Conservation (phyloP, 2,888 invertebrate genomes). For the Drosophila nr. medialis region DNA sequence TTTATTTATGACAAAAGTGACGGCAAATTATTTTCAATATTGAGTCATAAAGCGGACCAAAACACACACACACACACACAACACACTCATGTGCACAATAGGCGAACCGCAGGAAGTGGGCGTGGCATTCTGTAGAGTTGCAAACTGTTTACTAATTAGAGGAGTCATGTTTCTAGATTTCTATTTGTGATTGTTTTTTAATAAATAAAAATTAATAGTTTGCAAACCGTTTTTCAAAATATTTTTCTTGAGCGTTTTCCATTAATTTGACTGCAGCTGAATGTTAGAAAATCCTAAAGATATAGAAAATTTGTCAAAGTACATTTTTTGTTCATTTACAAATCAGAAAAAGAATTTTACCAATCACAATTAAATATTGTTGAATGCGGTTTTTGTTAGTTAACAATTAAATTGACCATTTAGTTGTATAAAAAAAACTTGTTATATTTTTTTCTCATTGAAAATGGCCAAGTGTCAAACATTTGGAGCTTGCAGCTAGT, state of each 20-base stretch:
- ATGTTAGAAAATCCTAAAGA: neutral
- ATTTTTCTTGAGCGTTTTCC: neutral
- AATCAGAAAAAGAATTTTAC: neutral
- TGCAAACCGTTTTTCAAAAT: neutral
- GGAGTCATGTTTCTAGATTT: neutral
- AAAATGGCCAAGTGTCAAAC: neutral
- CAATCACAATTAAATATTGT: neutral
- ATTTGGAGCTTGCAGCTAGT: neutral
- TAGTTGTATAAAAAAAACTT: neutral
- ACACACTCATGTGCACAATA: neutral
- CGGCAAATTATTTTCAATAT: slow-evolving; percentile 73
- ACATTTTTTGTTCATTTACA: neutral
- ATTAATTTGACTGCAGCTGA: neutral
- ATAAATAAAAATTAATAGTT: neutral
- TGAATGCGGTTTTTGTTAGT: neutral
- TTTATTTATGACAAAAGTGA: slow-evolving; percentile 72
- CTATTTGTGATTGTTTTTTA: neutral
- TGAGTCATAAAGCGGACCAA: slow-evolving; percentile 57
- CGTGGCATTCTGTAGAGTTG: slow-evolving; percentile 22
- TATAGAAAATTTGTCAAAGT: neutral
- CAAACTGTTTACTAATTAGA: neutral
- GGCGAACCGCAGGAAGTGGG: slow-evolving; percentile 55
- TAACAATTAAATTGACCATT: neutral
- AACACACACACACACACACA: neutral
- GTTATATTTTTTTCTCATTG: neutral